phyloP scores from a whole-genome alignment of 2,888 invertebrate species.

The Synanthedon tipuliformis region DNA sequence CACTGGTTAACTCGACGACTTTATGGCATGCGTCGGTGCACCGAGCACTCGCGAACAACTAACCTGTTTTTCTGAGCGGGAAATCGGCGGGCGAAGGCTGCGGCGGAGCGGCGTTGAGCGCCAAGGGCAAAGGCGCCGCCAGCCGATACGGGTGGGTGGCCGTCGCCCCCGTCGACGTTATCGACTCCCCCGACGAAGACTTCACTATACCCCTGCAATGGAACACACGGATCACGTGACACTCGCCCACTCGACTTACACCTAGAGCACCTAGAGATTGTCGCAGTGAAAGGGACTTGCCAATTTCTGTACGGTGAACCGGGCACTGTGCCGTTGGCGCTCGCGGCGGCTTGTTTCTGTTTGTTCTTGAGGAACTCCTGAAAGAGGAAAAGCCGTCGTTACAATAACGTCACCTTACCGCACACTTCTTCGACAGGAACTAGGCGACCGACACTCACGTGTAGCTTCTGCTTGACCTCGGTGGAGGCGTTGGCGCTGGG shows the following conservation, averaged over 20 bases:
- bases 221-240: neutral
- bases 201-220: constrained; percentile 72
- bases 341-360: constrained; percentile 82
- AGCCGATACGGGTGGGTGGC: constrained; percentile 78
- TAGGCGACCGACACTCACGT: constrained; percentile 64
- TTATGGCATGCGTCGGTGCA: too few relatives aligned
- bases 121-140: constrained; percentile 69
- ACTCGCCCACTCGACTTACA: neutral
- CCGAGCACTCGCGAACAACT: constrained; percentile 15
- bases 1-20: too few relatives aligned
- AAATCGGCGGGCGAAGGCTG: constrained; percentile 75
- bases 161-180: constrained; percentile 66
- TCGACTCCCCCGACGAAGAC: constrained; percentile 74
- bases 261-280: too few relatives aligned
- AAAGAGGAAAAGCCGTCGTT: constrained; percentile 8
- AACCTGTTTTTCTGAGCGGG: constrained; percentile 95
- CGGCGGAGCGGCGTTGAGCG: constrained; percentile 41
- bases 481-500: constrained; percentile 96
- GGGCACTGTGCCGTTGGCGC: constrained; percentile 76
- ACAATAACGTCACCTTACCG: too few relatives aligned
- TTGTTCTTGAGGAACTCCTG: constrained; percentile 86
- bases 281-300: constrained; percentile 52
- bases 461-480: constrained; percentile 95
- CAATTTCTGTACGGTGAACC: constrained; percentile 83
- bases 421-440: neutral